These are phyloP conservation scores for Eristalis intricaria DNA, from an alignment of 2,888 invertebrate species.

Conservation along the genomic window DNA sequence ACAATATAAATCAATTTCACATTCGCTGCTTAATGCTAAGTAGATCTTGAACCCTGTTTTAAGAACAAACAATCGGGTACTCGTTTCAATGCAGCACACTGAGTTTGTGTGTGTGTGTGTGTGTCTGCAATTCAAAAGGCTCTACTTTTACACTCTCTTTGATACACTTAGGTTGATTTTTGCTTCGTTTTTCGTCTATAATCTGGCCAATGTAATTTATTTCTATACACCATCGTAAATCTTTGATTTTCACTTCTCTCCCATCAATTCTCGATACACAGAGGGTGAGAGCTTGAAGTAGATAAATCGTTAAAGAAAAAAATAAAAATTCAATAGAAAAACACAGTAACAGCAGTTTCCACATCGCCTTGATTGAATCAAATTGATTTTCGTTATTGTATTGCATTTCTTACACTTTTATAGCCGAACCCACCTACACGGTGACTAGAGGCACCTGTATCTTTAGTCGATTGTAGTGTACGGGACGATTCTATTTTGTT, in stretches of 20 bases:
- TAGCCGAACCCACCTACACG: conserved; percentile 3
- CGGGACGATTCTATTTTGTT: not conserved
- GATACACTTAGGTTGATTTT: not conserved
- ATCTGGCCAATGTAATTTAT: conserved; percentile 29
- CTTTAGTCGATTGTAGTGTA: conserved; percentile 4
- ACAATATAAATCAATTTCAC: too few species aligned
- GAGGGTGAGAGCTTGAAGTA: conserved; percentile 10
- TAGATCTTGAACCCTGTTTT: too few species aligned
- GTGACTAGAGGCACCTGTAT: conserved; percentile 11
- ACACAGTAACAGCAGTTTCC: conserved; percentile 32
- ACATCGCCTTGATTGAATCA: conserved; percentile 54
- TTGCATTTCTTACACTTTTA: conserved; percentile 38
- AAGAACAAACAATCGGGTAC: too few species aligned
- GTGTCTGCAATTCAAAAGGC: not conserved
- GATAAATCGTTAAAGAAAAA: conserved; percentile 38
- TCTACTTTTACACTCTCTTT: not conserved
- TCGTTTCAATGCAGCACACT: not conserved
- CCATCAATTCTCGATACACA: not conserved
- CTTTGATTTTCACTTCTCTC: conserved; percentile 39
- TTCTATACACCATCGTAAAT: conserved; percentile 42
- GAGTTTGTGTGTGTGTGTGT: not conserved
- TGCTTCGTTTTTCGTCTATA: not conserved
- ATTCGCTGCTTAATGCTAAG: too few species aligned
- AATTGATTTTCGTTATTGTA: conserved; percentile 54
- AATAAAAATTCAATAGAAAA: conserved; percentile 38